These are phyloP conservation scores for Chondrilla cf. caribensis DNA, from an alignment of 37 sponge, comb jelly and placozoan species.

Conservation along the genomic window DNA sequence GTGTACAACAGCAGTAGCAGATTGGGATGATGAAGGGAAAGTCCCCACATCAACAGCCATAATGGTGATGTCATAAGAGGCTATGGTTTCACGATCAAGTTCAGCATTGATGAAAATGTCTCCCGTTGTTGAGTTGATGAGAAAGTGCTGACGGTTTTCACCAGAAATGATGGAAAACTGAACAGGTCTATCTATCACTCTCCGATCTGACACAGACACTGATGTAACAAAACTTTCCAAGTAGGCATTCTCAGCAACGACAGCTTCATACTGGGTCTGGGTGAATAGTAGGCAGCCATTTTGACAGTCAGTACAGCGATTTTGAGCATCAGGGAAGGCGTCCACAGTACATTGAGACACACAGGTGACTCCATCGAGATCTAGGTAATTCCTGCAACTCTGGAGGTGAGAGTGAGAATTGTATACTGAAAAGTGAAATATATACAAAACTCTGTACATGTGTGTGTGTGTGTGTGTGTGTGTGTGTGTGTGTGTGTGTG, in stretches of 20 bases:
- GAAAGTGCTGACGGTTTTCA: conserved; percentile 12
- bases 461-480: too few species aligned
- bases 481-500: too few species aligned
- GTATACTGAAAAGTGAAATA: neutral
- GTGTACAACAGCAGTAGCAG: conserved; percentile 23
- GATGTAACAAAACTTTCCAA: neutral
- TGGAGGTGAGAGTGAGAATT: neutral
- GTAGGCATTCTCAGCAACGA: conserved; percentile 28
- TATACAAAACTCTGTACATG: too few species aligned
- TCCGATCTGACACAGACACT: conserved; percentile 26
- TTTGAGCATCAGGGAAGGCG: conserved; percentile 29
- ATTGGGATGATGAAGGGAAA: conserved; percentile 36
- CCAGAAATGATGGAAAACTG: conserved; percentile 48
- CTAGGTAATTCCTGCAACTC: conserved; percentile 42
- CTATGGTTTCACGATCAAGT: conserved; percentile 53
- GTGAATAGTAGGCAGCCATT: conserved; percentile 43
- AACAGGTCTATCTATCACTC: conserved; percentile 30
- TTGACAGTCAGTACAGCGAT: conserved; percentile 40
- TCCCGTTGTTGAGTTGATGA: conserved; percentile 14
- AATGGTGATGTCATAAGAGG: conserved; percentile 52
- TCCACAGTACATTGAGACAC: conserved; percentile 41
- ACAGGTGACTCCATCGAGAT: conserved; percentile 52
- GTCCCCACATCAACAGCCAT: conserved; percentile 18
- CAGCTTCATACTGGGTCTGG: neutral
- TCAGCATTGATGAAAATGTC: neutral